Percentiles rank a stretch among this genome's conserved stretches.
phyloP scores from a whole-genome alignment of 1,140 invertebrate species.

The Papilio helenus region DNA sequence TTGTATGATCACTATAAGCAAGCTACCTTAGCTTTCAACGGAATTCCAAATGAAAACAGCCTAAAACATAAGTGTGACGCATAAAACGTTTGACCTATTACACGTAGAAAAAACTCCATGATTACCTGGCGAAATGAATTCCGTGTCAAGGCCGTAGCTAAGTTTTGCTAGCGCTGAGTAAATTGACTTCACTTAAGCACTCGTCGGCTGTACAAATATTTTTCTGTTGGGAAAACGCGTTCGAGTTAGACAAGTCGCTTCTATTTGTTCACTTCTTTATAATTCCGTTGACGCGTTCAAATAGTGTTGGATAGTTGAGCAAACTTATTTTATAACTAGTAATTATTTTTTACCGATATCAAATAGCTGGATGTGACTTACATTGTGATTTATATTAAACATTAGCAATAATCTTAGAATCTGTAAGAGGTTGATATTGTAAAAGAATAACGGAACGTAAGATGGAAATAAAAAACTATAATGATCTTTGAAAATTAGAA shows the following conservation, averaged over 20 bases:
- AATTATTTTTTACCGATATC: too few species aligned
- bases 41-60: background rate
- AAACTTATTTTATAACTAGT: background rate
- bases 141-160: constrained; percentile 16
- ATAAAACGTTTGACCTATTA: background rate
- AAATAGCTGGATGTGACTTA: too few species aligned
- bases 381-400: too few species aligned
- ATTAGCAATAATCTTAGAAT: too few species aligned
- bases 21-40: background rate
- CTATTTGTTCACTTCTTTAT: constrained; percentile 55
- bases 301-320: constrained; percentile 18
- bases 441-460: too few species aligned
- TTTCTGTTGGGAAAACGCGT: constrained; percentile 51
- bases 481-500: too few species aligned
- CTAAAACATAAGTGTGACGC: background rate
- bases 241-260: constrained; percentile 50
- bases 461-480: too few species aligned
- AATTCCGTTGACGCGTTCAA: constrained; percentile 43
- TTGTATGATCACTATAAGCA: background rate
- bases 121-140: constrained; percentile 20
- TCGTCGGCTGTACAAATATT: constrained; percentile 62
- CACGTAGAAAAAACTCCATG: background rate
- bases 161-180: constrained; percentile 34
- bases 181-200: constrained; percentile 42
- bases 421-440: too few species aligned